Conservation (phyloP, 2,113 vertebrate species). For the Mastomys coucha region DNA sequence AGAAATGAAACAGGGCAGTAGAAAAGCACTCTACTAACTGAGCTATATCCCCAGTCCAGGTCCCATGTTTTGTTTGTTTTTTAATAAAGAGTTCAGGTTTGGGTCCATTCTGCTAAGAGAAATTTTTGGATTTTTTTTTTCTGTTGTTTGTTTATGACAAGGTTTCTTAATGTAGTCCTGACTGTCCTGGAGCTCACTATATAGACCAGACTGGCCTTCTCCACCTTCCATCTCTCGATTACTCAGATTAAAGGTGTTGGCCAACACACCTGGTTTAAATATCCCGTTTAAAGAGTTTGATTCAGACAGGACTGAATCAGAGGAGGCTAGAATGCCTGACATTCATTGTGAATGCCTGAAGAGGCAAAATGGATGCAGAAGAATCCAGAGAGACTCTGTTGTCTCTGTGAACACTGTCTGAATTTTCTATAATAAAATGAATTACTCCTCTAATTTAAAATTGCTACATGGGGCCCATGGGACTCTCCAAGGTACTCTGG, state of each 20-base stretch:
- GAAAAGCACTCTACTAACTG: background rate
- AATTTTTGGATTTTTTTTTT: background rate
- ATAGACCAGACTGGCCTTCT: background rate
- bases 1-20: background rate
- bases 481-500: background rate
- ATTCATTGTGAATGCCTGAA: background rate
- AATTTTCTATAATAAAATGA: background rate
- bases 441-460: background rate
- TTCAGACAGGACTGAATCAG: background rate
- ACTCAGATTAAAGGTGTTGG: background rate
- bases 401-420: background rate
- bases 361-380: background rate
- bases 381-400: background rate
- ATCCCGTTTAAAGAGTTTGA: background rate
- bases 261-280: background rate
- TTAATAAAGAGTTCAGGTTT: background rate
- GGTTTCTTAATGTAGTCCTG: background rate
- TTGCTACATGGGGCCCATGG: background rate
- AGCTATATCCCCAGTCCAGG: background rate
- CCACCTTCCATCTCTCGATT: fast-evolving
- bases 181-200: background rate
- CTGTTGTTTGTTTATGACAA: background rate
- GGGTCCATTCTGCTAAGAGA: background rate
- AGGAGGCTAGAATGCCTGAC: background rate
- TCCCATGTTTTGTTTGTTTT: background rate